Conservation (phyloP, 2,888 invertebrate genomes). For the Hydropsyche betteni region DNA sequence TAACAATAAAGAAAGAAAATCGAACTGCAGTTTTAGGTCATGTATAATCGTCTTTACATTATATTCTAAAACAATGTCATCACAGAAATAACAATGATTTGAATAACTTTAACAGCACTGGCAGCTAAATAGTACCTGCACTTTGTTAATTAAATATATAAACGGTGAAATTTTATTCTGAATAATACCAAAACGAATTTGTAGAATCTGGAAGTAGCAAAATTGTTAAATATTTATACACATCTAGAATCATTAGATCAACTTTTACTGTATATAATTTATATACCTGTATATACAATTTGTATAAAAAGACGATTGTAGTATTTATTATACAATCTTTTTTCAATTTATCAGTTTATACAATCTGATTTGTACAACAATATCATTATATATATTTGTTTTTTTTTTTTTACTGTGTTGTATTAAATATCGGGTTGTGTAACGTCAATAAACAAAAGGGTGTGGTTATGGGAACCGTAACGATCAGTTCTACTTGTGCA, state of each 20-base stretch:
- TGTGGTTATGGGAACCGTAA: slow-evolving; percentile 22
- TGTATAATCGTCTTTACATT: too few relatives aligned
- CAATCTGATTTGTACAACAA: background rate
- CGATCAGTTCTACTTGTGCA: slow-evolving; percentile 39
- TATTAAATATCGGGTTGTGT: slow-evolving; percentile 11
- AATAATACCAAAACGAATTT: background rate
- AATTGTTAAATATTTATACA: slow-evolving; percentile 5
- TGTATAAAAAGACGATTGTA: background rate
- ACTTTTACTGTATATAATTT: background rate
- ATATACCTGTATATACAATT: background rate
- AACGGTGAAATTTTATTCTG: background rate
- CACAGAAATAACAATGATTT: too few relatives aligned
- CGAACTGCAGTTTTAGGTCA: too few relatives aligned
- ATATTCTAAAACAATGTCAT: too few relatives aligned
- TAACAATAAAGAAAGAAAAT: too few relatives aligned
- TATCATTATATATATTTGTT: slow-evolving; percentile 3
- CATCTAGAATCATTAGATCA: background rate
- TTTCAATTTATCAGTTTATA: too few relatives aligned
- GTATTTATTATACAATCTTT: background rate
- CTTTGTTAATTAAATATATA: background rate
- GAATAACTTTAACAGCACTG: too few relatives aligned
- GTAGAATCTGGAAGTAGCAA: background rate
- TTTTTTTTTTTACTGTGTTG: slow-evolving; percentile 6
- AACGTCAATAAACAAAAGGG: slow-evolving; percentile 30
- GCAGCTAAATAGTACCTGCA: background rate